A percentile compares a stretch with the other conserved stretches of the same genome.
These are phyloP conservation scores for Remorina albescens DNA, from an alignment of 2,797 vertebrate genomes.

Conservation along the genomic window DNA sequence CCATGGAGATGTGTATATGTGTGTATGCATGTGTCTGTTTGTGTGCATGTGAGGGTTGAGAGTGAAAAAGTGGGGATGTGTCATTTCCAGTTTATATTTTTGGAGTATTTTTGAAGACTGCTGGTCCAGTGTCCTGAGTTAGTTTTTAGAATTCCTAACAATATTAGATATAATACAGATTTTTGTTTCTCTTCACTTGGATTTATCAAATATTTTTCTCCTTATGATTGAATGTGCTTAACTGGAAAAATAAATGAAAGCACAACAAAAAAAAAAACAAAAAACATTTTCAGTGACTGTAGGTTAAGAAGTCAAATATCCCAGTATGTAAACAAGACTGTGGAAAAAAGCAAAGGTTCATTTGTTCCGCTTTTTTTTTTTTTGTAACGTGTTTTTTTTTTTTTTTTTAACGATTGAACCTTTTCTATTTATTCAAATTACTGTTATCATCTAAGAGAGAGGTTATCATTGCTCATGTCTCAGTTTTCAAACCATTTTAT, in stretches of 20 bases:
- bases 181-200: conserved; percentile 5
- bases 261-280: background rate
- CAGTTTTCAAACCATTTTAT: conserved; percentile 19
- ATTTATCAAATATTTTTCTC: background rate
- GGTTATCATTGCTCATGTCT: background rate
- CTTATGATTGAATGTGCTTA: background rate
- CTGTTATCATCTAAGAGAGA: conserved; percentile 18
- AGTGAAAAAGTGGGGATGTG: conserved; percentile 61
- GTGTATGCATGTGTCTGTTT: conserved; percentile 56
- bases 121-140: conserved; percentile 28
- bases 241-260: background rate
- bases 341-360: conserved; percentile 2
- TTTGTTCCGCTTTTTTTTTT: conserved; percentile 16
- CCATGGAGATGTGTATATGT: conserved; percentile 78
- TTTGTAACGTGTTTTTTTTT: conserved; percentile 6
- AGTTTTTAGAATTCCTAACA: conserved; percentile 8
- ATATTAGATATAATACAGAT: no score
- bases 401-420: conserved; percentile 17
- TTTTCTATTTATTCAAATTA: conserved; percentile 32
- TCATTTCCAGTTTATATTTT: conserved; percentile 66
- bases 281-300: background rate
- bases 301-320: background rate
- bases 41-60: conserved; percentile 53
- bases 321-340: background rate
- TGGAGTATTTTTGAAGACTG: conserved; percentile 37